Percentiles rank a stretch among this genome's conserved stretches.
Evolutionary conservation across 1,140 invertebrate species (phyloP).

Genomic region (Leptinotarsa texana): DNA sequence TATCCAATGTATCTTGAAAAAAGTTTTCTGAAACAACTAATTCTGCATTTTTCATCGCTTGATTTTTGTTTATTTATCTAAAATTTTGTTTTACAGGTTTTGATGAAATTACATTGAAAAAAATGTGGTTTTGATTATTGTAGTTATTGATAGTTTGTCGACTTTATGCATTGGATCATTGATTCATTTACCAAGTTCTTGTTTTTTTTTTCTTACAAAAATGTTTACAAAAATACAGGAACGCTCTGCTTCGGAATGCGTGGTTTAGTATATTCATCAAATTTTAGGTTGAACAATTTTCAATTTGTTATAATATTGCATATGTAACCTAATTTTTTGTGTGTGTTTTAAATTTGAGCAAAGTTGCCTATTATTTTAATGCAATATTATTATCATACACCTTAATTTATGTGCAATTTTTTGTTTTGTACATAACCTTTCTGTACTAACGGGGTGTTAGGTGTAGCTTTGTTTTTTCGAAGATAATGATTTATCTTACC

Average conservation of each 20-base stretch:
- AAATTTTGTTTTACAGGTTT: no score
- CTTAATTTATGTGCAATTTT: slow-evolving; percentile 29
- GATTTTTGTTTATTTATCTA: no score
- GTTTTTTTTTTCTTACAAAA: no score
- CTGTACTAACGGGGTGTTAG: not conserved
- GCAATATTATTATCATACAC: slow-evolving; percentile 23
- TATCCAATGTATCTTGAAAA: no score
- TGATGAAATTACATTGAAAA: no score
- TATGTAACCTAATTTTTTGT: slow-evolving; percentile 21
- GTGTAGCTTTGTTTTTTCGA: not conserved
- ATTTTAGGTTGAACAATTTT: slow-evolving; percentile 11
- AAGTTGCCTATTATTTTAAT: slow-evolving; percentile 17
- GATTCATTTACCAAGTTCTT: no score
- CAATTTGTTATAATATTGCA: slow-evolving; percentile 24
- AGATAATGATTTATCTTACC: slow-evolving; percentile 27
- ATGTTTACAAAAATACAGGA: no score
- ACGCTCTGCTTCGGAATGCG: not conserved
- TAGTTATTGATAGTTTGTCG: no score
- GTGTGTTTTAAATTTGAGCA: slow-evolving; percentile 6
- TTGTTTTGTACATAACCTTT: not conserved
- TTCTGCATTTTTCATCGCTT: no score
- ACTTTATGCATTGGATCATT: no score
- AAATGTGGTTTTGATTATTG: no score
- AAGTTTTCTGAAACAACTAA: no score
- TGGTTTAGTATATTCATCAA: slow-evolving; percentile 16